These are phyloP conservation scores for Malachius bipustulatus DNA, from an alignment of 2,888 invertebrate species.

Conservation along the genomic window DNA sequence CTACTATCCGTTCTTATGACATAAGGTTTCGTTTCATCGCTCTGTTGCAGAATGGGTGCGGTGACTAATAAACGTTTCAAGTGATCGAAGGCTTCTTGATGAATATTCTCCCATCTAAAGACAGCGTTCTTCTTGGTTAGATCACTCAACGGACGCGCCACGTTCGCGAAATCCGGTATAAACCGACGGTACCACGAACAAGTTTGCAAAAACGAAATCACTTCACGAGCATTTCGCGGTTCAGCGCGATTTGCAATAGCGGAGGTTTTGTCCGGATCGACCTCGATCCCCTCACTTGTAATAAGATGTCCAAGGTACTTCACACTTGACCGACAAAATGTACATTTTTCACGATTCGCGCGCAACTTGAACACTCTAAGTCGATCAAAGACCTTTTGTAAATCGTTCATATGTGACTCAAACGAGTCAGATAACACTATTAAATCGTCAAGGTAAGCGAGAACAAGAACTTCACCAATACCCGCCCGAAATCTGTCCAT, in stretches of 20 bases:
- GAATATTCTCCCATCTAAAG: conserved; percentile 12
- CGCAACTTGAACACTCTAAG: conserved; percentile 11
- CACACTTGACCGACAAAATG: conserved; percentile 11
- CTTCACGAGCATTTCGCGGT: conserved; percentile 18
- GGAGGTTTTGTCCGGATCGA: conserved; percentile 18
- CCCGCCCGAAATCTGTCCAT: conserved; percentile 14
- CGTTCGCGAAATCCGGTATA: conserved; percentile 15
- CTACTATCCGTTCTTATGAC: conserved; percentile 22
- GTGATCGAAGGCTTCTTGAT: conserved; percentile 16
- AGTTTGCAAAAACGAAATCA: conserved; percentile 19
- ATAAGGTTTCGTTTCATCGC: conserved; percentile 17
- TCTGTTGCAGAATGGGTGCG: conserved; percentile 20
- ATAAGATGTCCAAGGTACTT: conserved; percentile 15
- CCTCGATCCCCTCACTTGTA: conserved; percentile 15
- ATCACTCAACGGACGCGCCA: conserved; percentile 15
- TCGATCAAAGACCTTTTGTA: conserved; percentile 9
- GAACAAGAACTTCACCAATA: conserved; percentile 6
- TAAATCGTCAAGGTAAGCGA: conserved; percentile 14
- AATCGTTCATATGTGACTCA: conserved; percentile 12
- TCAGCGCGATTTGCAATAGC: conserved; percentile 15
- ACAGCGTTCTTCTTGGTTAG: conserved; percentile 14
- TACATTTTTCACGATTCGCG: conserved; percentile 13
- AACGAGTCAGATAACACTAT: conserved; percentile 13
- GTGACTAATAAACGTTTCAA: conserved; percentile 18
- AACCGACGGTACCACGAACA: conserved; percentile 18